A percentile compares a stretch with the other conserved stretches of the same genome.
These are phyloP conservation scores for Drosophila nr. perissopoda DNA, from an alignment of 2,888 invertebrate genomes.

Conservation along the genomic window DNA sequence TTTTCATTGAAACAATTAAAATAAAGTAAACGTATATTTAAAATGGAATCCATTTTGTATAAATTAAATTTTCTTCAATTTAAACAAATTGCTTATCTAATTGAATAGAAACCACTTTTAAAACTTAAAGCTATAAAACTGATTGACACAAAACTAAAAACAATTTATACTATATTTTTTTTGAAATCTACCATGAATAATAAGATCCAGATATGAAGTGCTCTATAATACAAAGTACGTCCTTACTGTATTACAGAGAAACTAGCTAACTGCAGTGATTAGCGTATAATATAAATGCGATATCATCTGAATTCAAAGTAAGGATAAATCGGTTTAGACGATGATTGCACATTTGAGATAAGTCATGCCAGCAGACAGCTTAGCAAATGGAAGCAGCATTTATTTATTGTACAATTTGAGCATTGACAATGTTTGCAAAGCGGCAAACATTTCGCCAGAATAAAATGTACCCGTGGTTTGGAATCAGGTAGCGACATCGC, in stretches of 20 bases:
- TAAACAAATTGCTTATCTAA: not conserved
- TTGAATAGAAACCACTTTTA: not conserved
- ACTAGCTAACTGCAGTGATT: conserved; percentile 4
- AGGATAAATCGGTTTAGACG: not conserved
- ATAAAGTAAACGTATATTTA: not conserved
- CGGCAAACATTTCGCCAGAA: conserved; percentile 36
- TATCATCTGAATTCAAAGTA: conserved; percentile 1
- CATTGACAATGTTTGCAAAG: conserved; percentile 46
- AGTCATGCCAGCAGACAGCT: conserved; percentile 39
- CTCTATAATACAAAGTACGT: no score
- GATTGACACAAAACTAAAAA: not conserved
- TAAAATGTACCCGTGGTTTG: conserved; percentile 41
- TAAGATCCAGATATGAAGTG: not conserved
- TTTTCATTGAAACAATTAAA: not conserved
- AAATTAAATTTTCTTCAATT: not conserved
- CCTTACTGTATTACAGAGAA: no score
- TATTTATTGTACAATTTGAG: conserved; percentile 48
- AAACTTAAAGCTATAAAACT: not conserved
- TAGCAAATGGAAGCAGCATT: conserved; percentile 14
- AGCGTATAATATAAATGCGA: not conserved
- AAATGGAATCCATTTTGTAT: not conserved
- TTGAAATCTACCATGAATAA: not conserved
- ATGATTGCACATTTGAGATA: conserved; percentile 14
- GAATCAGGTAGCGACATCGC: conserved; percentile 73
- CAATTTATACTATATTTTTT: not conserved